phyloP scores from a whole-genome alignment of 1,140 invertebrate genomes.

The Wasmannia auropunctata region DNA sequence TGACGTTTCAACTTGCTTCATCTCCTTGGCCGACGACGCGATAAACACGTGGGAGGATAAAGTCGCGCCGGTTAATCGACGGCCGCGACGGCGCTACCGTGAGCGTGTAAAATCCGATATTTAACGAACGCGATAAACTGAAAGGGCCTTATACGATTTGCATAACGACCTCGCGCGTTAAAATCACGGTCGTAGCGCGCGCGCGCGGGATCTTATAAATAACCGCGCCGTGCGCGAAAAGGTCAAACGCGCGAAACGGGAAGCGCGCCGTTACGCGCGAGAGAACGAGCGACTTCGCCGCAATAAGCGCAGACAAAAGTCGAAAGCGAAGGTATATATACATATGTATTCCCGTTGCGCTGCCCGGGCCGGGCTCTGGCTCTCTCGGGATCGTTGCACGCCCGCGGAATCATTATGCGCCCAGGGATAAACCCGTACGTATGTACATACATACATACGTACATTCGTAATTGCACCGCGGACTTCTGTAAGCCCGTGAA shows the following conservation, averaged over 20 bases:
- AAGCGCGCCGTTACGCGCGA: neutral
- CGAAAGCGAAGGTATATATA: constrained; percentile 64
- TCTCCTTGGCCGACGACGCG: neutral
- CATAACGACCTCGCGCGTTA: constrained; percentile 64
- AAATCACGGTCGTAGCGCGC: constrained; percentile 66
- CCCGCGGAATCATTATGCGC: constrained; percentile 37
- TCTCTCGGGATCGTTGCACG: neutral
- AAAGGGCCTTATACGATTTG: constrained; percentile 56
- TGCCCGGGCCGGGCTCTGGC: too few species aligned
- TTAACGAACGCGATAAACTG: constrained; percentile 53
- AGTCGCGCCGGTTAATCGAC: constrained; percentile 1
- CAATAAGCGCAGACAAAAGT: constrained; percentile 46
- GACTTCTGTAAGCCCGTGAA: too few species aligned
- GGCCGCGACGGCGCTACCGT: neutral
- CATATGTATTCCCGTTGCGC: too few species aligned
- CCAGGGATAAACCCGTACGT: constrained; percentile 53
- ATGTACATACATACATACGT: constrained; percentile 62
- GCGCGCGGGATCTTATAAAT: constrained; percentile 60
- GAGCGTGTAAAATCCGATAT: constrained; percentile 27
- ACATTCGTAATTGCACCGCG: too few species aligned
- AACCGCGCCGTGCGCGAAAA: constrained; percentile 51
- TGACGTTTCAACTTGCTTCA: neutral
- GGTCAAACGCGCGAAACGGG: constrained; percentile 45
- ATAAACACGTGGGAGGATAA: constrained; percentile 14
- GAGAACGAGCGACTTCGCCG: neutral